Evolutionary conservation across 2,113 vertebrate genomes (phyloP).

Genomic region (Glareola pratincola): DNA sequence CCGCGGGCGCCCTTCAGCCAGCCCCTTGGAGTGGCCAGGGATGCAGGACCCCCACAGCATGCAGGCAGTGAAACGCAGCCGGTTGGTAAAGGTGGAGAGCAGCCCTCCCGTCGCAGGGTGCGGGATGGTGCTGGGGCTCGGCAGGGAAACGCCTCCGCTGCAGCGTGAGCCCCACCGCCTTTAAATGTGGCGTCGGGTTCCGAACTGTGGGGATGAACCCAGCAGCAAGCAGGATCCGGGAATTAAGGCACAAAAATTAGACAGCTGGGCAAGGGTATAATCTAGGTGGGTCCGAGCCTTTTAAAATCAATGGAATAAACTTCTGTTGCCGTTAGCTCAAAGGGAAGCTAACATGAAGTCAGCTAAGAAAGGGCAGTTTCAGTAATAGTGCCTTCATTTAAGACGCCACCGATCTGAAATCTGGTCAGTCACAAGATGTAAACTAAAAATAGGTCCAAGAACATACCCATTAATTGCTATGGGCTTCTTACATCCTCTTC

Average conservation of each 20-base stretch:
- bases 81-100: too few relatives aligned
- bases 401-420: background rate
- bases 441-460: background rate
- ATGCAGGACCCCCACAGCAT: too few relatives aligned
- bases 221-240: background rate
- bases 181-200: background rate
- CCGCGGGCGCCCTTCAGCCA: background rate
- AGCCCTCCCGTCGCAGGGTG: too few relatives aligned
- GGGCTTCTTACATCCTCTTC: background rate
- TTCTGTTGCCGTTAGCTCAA: background rate
- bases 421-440: background rate
- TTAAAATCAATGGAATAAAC: background rate
- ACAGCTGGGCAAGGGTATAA: background rate
- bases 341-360: background rate
- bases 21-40: too few relatives aligned
- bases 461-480: too few relatives aligned
- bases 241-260: background rate
- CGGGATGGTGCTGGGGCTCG: background rate
- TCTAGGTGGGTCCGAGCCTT: background rate
- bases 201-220: background rate
- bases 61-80: background rate
- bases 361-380: background rate
- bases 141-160: background rate
- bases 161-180: fast-evolving
- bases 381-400: background rate